These are phyloP conservation scores for Pseudochirops corinnae DNA, from an alignment of 2,797 vertebrate genomes.

Conservation along the genomic window DNA sequence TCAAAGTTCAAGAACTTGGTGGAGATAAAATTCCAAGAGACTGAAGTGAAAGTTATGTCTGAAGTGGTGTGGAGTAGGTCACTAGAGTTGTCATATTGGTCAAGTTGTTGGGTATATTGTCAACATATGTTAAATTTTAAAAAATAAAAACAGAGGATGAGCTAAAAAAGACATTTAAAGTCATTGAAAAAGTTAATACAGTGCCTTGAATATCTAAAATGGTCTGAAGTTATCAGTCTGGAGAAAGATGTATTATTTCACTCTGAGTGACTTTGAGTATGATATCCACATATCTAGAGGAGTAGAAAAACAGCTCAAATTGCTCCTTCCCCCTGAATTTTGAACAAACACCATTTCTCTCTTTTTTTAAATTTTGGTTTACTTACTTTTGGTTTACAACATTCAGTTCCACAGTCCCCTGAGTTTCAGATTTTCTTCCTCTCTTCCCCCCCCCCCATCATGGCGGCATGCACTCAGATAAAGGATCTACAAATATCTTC, in stretches of 20 bases:
- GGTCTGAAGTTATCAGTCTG: background rate
- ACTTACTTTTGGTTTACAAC: too few relatives aligned
- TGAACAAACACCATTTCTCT: background rate
- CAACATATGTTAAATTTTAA: background rate
- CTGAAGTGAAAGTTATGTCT: background rate
- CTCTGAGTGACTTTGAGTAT: background rate
- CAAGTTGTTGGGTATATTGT: background rate
- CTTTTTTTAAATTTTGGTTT: background rate
- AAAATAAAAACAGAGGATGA: background rate
- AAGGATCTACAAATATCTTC: too few relatives aligned
- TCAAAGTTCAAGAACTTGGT: background rate
- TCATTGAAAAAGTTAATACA: background rate
- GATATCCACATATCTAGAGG: background rate
- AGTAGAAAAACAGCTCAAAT: background rate
- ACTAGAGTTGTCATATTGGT: background rate
- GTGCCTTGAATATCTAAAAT: background rate
- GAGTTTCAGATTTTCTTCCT: too few relatives aligned
- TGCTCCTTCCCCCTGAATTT: background rate
- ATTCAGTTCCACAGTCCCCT: too few relatives aligned
- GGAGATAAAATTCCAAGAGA: background rate
- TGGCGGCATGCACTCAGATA: too few relatives aligned
- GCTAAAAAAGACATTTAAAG: background rate
- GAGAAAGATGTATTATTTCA: background rate
- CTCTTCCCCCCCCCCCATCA: too few relatives aligned
- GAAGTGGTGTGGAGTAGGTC: background rate